Percentiles rank a stretch among this genome's conserved stretches.
Conservation (phyloP, 2,113 vertebrate species). For the Formicarius rufipectus region DNA sequence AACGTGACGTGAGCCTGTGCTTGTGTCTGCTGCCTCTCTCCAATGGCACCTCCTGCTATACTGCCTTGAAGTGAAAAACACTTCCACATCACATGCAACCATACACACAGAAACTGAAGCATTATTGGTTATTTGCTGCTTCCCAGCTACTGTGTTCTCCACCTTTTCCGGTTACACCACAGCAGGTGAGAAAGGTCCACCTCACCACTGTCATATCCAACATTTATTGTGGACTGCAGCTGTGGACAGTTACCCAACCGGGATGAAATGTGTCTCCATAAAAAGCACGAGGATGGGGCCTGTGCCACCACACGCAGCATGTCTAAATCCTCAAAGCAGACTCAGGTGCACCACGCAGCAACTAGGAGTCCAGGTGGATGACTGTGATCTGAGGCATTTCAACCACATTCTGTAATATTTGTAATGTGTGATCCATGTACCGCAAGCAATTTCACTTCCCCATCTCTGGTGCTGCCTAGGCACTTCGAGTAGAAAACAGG, state of each 20-base stretch:
- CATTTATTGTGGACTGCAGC: neutral
- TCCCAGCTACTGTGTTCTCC: neutral
- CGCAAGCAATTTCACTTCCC: conserved; percentile 29
- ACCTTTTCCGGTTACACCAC: neutral
- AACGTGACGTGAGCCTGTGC: neutral
- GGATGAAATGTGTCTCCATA: neutral
- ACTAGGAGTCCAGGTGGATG: neutral
- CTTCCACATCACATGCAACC: neutral
- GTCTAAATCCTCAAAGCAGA: neutral
- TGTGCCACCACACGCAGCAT: neutral
- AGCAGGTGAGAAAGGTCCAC: neutral
- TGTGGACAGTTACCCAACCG: conserved; percentile 8
- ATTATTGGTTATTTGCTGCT: neutral
- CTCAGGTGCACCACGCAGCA: neutral
- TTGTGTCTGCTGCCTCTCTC: neutral
- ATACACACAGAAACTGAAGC: neutral
- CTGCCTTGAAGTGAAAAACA: neutral
- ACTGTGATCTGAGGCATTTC: neutral
- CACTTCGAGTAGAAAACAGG: neutral
- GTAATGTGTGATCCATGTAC: neutral
- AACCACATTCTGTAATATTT: neutral
- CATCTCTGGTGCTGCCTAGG: neutral
- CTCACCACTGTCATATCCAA: neutral
- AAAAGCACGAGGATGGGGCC: neutral
- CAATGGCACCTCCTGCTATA: neutral